A percentile compares a stretch with the other conserved stretches of the same genome.
Conservation (phyloP, 2,888 invertebrate species). For the Tetranychus piercei region DNA sequence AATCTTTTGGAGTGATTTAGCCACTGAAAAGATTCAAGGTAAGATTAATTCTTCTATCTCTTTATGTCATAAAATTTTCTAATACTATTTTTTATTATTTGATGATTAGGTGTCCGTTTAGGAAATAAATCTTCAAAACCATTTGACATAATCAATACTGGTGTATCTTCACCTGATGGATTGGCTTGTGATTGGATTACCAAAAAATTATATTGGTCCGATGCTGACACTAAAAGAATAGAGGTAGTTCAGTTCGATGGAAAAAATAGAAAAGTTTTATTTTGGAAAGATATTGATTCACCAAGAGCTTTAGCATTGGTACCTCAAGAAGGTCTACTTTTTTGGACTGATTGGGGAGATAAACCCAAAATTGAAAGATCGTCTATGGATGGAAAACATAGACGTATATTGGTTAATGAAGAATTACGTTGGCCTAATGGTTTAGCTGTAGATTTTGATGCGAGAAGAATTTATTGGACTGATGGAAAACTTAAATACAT, state of each 20-base stretch:
- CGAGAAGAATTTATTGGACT: conserved; percentile 67
- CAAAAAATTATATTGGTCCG: conserved; percentile 78
- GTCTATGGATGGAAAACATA: conserved; percentile 69
- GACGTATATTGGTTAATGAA: conserved; percentile 57
- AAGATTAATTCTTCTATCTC: background rate
- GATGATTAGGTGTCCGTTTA: conserved; percentile 27
- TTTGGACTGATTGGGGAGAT: conserved; percentile 91
- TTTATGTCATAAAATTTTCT: no score
- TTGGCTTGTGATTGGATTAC: conserved; percentile 81
- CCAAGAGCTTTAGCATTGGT: conserved; percentile 53
- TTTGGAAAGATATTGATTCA: conserved; percentile 72
- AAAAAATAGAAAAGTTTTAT: conserved; percentile 54
- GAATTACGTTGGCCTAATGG: conserved; percentile 89
- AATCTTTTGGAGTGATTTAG: conserved; percentile 79
- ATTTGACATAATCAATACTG: conserved; percentile 44
- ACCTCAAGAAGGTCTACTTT: conserved; percentile 37
- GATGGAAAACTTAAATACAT: conserved; percentile 67
- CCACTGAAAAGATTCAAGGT: conserved; percentile 55
- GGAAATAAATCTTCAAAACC: conserved; percentile 28
- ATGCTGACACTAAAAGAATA: conserved; percentile 63
- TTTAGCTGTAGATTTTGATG: conserved; percentile 59
- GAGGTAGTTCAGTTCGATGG: conserved; percentile 67
- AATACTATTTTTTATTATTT: background rate
- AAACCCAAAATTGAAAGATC: conserved; percentile 61
- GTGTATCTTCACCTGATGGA: conserved; percentile 67